Evolutionary conservation across 2,113 vertebrate genomes (phyloP).

Genomic region (Carettochelys insculpta): DNA sequence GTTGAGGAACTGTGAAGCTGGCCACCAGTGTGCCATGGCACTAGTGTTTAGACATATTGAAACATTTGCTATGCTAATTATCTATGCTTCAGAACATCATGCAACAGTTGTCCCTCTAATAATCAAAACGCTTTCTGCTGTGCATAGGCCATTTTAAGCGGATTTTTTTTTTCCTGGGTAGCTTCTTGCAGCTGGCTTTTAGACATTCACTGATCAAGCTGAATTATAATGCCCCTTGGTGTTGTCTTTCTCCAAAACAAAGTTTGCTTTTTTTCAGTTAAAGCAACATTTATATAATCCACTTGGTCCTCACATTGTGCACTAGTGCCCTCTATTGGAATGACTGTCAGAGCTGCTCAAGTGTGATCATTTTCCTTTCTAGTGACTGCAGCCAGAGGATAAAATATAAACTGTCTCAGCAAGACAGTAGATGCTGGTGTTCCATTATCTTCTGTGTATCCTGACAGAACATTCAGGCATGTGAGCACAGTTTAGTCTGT

Average conservation of each 20-base stretch:
- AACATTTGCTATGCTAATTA: background rate
- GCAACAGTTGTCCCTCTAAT: background rate
- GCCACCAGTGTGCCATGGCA: background rate
- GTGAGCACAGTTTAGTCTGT: rapidly evolving
- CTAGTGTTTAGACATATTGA: background rate
- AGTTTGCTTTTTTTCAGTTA: background rate
- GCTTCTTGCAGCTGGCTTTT: background rate
- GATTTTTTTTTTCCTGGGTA: background rate
- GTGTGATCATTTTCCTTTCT: background rate
- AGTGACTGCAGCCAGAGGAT: background rate
- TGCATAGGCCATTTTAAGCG: background rate
- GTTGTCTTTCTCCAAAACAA: background rate
- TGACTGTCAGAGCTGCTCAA: background rate
- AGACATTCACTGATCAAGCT: background rate
- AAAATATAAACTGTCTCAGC: background rate
- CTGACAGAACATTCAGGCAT: no score
- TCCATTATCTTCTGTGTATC: background rate
- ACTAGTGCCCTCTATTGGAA: constrained; percentile 30
- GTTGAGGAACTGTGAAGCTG: background rate
- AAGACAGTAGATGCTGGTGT: background rate
- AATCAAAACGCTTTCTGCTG: background rate
- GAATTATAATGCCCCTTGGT: background rate
- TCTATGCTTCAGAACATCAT: background rate
- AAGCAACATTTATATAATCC: background rate
- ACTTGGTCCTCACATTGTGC: background rate